Evolutionary conservation across 2,113 vertebrate species (phyloP).

Genomic region (Psilopsiagon aurifrons): DNA sequence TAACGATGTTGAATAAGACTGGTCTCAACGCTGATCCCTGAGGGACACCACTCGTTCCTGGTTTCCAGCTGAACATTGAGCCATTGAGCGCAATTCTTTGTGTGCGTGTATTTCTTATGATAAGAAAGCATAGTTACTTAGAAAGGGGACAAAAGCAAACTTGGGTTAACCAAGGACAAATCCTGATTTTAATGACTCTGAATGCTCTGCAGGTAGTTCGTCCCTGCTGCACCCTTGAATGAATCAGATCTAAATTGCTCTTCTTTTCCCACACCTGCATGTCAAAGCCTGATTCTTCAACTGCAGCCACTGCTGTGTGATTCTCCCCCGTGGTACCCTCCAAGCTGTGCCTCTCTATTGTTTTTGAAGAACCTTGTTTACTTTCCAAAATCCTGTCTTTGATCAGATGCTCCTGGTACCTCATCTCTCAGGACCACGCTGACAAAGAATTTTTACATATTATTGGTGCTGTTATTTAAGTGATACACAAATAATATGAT

Average conservation of each 20-base stretch:
- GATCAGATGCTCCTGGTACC: accelerated
- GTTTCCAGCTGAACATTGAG: too few relatives aligned
- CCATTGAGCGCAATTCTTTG: too few relatives aligned
- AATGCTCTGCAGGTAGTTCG: background rate
- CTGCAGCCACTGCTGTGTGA: background rate
- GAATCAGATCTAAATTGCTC: background rate
- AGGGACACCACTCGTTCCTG: too few relatives aligned
- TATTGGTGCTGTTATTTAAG: background rate
- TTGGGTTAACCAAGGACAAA: background rate
- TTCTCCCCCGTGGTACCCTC: background rate
- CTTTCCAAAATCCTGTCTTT: background rate
- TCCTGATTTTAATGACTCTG: background rate
- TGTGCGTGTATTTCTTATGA: too few relatives aligned
- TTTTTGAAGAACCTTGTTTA: background rate
- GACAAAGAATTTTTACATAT: background rate
- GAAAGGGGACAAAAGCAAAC: background rate
- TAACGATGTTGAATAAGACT: too few relatives aligned
- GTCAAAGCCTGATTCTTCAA: background rate
- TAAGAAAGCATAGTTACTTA: background rate
- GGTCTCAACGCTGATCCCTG: too few relatives aligned
- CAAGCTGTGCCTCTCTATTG: background rate
- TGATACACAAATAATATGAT: background rate
- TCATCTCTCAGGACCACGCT: background rate
- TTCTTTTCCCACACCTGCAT: background rate
- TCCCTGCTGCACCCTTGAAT: background rate